Evolutionary conservation across 2,797 vertebrate species (phyloP), one percentile per base, ranked within the genome.

Genomic region (Catostomus latipinnis): DNA sequence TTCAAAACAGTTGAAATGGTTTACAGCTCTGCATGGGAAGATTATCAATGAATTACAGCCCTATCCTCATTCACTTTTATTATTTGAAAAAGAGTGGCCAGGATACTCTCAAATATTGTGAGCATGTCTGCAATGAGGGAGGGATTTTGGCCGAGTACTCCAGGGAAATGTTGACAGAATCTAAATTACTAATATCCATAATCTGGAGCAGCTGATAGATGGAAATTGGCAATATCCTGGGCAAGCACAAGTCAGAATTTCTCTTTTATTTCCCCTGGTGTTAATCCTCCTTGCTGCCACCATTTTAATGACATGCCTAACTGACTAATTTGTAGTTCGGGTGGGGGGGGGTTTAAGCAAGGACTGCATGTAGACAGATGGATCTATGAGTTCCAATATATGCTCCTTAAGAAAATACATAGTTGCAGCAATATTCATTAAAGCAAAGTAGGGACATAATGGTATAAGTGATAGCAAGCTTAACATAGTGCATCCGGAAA

Each of bases 211-310:
- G 86, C 81, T 85, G 82, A 86, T 77, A 81, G 83, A 87, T 84
- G 80, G 83, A 87, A 86, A 88, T 83, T 77, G 79, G 81, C 81
- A 82, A 83, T 82, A 83, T 88, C 88, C 80, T 83, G 80, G 61
- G 70, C 75, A 63, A 85, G 77, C 82, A 78, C 49, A 72, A 80
- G 78, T 84, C 84, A 84, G 85, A 80, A 71, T 81, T 76, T 80
- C 85, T 86, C 82, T 83, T 86, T 87, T 87, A 85, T 87, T 85
- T 87, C 86, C 88, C 86, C 72, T 78, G 81, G 79, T 85, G 79
- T 78, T 84, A 86, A 84, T 84, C 84, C 84, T 77, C 81, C 80
- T 80, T 81, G 65, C 80, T 77, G 78, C 82, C 75, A 76, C 60
- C 58, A 66, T 82, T 84, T 82, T 89, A 86, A 88, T 87, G 86